Base-by-base conservation (phyloP, 2,888 invertebrate species). In the Eupeodes luniger region DNA sequence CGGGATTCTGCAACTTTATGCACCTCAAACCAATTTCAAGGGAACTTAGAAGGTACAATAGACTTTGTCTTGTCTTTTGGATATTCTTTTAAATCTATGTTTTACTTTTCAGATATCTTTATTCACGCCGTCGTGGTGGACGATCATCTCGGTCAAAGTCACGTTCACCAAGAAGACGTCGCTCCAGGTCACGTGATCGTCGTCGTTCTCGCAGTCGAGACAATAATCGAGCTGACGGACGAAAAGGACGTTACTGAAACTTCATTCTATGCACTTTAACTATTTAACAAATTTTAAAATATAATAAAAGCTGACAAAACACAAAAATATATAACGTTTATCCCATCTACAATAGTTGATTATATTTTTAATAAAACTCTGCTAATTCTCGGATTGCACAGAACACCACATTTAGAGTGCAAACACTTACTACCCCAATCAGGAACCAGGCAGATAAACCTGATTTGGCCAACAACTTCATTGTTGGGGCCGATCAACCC, bases 1-100 rank as follows among this genome's bases (percentile, higher is more conserved):
- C 99, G 91, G 99, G 99, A 53, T 99, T 99, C 94, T 99, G 99
- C 94, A 99, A 99, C 94, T 99, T 99, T 94, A 99, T 99, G 99
- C 99, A 99, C 93, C 95, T 99, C 93, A 99, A 99, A 93, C 99
- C 99, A 14, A 99, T 99, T 91, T 99, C 99, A 0, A 95, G 99
- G 89, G 99, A 99, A 93, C 94, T 99, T 81, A 95, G 99, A 89
- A 96, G 98, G 94, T 98, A 95, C 69, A 55, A 4, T 57, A 19
- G 9, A 36, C 44, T 27, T 27, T 2, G 3, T 27, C 27, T 27
- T 27, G 27, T 27, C 27, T 27, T 19, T 19, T 27, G 27, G 27
- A 3, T 3, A 11, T 75, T 64, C 55, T 7, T 76, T 27, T 64
- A 19, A 34, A 47, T 34, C 5, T 27, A 49, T 10, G 5, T 83